Conservation (phyloP, 2,113 vertebrate species). For the Lophura nycthemera region DNA sequence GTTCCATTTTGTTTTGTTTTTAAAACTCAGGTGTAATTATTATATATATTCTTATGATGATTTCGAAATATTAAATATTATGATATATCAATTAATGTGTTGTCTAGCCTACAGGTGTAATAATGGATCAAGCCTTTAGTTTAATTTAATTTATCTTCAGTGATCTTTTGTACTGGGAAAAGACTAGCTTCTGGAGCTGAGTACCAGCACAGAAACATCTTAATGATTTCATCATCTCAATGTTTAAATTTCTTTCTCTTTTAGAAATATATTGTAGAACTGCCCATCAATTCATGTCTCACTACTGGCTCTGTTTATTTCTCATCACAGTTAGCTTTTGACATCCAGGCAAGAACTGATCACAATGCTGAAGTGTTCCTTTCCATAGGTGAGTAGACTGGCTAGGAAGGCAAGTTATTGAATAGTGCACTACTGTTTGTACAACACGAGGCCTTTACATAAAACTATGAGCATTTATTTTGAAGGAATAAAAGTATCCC, state of each 20-base stretch:
- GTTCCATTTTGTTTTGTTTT: conserved; percentile 79
- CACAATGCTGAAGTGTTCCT: conserved; percentile 20
- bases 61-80: conserved; percentile 80
- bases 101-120: conserved; percentile 77
- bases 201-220: conserved; percentile 80
- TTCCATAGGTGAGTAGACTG: conserved; percentile 30
- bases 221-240: conserved; percentile 83
- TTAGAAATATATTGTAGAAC: conserved; percentile 65
- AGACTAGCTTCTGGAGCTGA: conserved; percentile 76
- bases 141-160: conserved; percentile 83
- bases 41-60: conserved; percentile 80
- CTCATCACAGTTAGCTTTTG: conserved; percentile 47
- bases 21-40: conserved; percentile 87
- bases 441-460: conserved; percentile 53
- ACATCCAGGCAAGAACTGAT: conserved; percentile 58
- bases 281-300: conserved; percentile 67
- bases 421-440: conserved; percentile 33
- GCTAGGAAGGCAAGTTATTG: conserved; percentile 11
- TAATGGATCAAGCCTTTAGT: conserved; percentile 75
- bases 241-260: conserved; percentile 71
- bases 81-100: conserved; percentile 74
- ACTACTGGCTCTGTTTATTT: conserved; percentile 61
- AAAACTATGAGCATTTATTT: conserved; percentile 48
- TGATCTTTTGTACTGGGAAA: conserved; percentile 77
- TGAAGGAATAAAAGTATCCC: conserved; percentile 57